These are phyloP conservation scores for Typhlichthys subterraneus DNA, from an alignment of 2,797 vertebrate genomes.

Conservation along the genomic window DNA sequence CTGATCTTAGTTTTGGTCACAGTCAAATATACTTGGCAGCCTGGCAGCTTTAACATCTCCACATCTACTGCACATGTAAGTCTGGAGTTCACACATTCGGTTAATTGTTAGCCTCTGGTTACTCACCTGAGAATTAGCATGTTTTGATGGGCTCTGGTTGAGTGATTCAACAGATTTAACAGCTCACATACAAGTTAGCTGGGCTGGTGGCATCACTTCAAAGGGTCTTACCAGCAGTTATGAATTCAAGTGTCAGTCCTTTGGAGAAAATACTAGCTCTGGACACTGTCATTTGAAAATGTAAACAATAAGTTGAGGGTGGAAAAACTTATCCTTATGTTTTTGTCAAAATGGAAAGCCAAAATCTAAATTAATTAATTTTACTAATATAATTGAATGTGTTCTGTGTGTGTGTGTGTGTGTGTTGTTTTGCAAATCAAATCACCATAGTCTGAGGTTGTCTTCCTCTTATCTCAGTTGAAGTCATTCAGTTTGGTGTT, in stretches of 20 bases:
- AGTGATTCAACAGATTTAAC: conserved; percentile 43
- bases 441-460: too few species aligned
- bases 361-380: not conserved
- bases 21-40: too few species aligned
- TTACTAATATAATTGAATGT: too few species aligned
- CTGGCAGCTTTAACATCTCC: not conserved
- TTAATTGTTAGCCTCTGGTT: conserved; percentile 7
- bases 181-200: conserved; percentile 14
- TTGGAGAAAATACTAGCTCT: conserved; percentile 19
- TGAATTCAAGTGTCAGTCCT: conserved; percentile 15
- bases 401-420: not conserved
- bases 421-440: not conserved
- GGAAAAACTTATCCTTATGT: conserved; percentile 1
- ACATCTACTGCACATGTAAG: not conserved
- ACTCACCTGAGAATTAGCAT: conserved; percentile 25
- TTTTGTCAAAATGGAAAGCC: conserved; percentile 16
- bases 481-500: too few species aligned
- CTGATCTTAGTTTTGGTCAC: not conserved
- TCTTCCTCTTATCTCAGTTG: too few species aligned
- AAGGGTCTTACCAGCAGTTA: conserved; percentile 4
- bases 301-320: conserved; percentile 18
- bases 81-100: conserved; percentile 15
- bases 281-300: conserved; percentile 10
- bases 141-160: conserved; percentile 12
- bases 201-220: conserved; percentile 13